These are phyloP conservation scores for Pseudolaguvia tuberculata DNA, from an alignment of 2,113 vertebrate genomes.

Conservation along the genomic window DNA sequence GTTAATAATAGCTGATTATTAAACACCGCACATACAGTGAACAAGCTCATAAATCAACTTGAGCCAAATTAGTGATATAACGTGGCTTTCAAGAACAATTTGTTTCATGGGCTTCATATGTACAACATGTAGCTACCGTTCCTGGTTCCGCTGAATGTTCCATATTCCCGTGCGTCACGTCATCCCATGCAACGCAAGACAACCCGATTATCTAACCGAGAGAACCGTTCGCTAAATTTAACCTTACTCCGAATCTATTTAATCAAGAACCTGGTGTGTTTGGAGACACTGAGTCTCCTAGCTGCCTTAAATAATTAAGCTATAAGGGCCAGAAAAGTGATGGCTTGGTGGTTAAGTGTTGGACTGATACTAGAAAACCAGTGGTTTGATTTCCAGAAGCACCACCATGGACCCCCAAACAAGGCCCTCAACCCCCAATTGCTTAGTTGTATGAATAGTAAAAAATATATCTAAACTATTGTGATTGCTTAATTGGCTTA, in stretches of 20 bases:
- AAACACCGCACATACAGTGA: background rate
- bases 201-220: background rate
- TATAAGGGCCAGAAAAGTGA: background rate
- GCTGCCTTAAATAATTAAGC: background rate
- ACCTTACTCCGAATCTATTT: background rate
- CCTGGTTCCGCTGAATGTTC: background rate
- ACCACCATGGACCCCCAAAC: too few relatives aligned
- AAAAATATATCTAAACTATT: too few relatives aligned
- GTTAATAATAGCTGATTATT: background rate
- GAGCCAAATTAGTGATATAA: background rate
- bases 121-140: background rate
- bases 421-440: too few relatives aligned
- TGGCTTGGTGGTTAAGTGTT: too few relatives aligned
- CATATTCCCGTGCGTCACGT: background rate
- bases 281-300: background rate
- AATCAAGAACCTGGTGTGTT: background rate
- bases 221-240: background rate
- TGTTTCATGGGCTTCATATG: background rate
- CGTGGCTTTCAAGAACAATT: slow-evolving; percentile 8
- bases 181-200: background rate
- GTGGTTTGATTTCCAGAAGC: too few relatives aligned
- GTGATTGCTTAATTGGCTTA: too few relatives aligned
- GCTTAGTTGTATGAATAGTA: too few relatives aligned
- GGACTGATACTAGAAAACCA: too few relatives aligned
- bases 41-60: background rate